Base-by-base conservation (phyloP, 2,113 vertebrate species). In the Sphaerodactylus townsendi region DNA sequence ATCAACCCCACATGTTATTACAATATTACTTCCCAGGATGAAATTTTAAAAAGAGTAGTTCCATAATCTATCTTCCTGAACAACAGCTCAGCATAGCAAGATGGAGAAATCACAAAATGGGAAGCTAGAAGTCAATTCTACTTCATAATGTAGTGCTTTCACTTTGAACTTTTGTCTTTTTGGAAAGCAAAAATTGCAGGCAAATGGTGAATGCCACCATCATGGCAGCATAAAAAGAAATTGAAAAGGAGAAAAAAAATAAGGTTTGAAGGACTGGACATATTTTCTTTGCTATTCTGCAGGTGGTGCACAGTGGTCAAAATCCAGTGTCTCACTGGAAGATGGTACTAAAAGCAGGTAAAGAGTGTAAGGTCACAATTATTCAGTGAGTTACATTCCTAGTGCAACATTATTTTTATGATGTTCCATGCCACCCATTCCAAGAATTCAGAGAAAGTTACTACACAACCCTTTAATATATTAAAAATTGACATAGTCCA, bases 31-130 rank as follows among this genome's bases (percentile, higher is more conserved):
- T 75, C 25, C 79, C 64, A 0, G 73, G 9, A 84, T 2, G 9
- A 88, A n/a, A 35, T 39, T 83, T 83, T 83, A 84, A 82, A 90
- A 62, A 56, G 59, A 77, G 70, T 39, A 87, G 74, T 53, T 92
- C 86, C 75, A 2, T 69, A 74, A 90, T 33, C 64, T 85, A 87
- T 23, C 9, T 64, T 64, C 80, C 72, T n/a, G n/a, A n/a, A 50
- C 21, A 85, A 71, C 41, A 81, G 83, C 33, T 79, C 85, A 76
- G 62, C 88, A 71, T 76, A 92, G 35, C 2, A 66, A 82, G 2
- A 30, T 73, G 81, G 87, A 50, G 89, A 81, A 70, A 78, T 87
- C 41, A 88, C 81, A 50, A 44, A 23, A 6, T 48, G 74, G 82
- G 81, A 64, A 62, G 41, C 25, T 1, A 39, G 14, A 59, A 78